These are phyloP conservation scores for Mormyrops attenuatus DNA, from an alignment of 2,797 vertebrate species.

Conservation along the genomic window DNA sequence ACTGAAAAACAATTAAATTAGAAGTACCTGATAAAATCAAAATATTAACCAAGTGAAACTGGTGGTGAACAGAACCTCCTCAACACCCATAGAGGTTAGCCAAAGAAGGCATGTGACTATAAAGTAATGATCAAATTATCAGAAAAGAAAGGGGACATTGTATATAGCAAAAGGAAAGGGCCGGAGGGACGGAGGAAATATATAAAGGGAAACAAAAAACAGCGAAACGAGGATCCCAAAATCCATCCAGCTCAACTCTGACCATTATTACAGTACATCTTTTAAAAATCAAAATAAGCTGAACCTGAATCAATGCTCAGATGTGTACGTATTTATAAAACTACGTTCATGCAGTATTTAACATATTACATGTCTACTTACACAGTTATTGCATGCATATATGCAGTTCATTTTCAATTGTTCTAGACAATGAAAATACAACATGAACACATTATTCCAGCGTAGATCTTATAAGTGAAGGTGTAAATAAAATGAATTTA, in stretches of 20 bases:
- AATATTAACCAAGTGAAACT: background rate
- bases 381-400: background rate
- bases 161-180: background rate
- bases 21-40: background rate
- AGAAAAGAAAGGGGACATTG: background rate
- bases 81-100: background rate
- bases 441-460: background rate
- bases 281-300: background rate
- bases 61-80: background rate
- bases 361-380: background rate
- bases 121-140: background rate
- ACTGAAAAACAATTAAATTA: background rate
- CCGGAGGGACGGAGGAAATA: background rate
- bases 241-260: background rate
- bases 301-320: background rate
- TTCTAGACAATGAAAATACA: background rate
- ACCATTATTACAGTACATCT: background rate
- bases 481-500: background rate
- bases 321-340: background rate
- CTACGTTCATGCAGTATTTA: background rate
- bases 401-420: background rate
- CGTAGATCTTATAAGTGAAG: background rate
- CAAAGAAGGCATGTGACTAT: background rate
- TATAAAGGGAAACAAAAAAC: background rate
- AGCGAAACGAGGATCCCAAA: background rate